Evolutionary conservation across 2,888 invertebrate genomes (phyloP).

Genomic region (Hofmannophila pseudospretella): DNA sequence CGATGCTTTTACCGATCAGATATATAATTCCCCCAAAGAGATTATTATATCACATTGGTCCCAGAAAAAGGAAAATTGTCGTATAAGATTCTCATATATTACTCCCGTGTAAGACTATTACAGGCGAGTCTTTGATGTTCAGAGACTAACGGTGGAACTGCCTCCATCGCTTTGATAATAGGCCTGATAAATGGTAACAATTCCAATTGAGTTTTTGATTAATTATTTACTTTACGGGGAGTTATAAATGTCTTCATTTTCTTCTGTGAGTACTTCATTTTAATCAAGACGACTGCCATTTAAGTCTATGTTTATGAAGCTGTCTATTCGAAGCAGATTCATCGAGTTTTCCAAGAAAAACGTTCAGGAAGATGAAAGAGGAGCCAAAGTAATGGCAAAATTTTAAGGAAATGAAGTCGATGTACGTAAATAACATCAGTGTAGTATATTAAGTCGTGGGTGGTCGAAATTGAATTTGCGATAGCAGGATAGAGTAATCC

Average conservation of each 20-base stretch:
- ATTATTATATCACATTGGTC: neutral
- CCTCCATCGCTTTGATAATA: constrained; percentile 1
- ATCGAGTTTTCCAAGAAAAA: too few species aligned
- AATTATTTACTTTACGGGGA: neutral
- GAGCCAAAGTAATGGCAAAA: too few species aligned
- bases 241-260: neutral
- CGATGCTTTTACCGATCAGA: too few species aligned
- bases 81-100: neutral
- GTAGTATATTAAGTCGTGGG: too few species aligned
- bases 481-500: too few species aligned
- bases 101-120: neutral
- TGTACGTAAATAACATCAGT: too few species aligned
- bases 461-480: too few species aligned
- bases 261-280: neutral
- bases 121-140: neutral
- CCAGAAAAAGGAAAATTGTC: neutral
- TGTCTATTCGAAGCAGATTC: too few species aligned
- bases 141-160: neutral
- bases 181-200: constrained; percentile 1
- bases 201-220: constrained; percentile 1
- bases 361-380: too few species aligned
- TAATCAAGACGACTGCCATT: neutral
- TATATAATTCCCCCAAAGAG: neutral
- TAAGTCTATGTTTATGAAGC: too few species aligned
- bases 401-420: too few species aligned